These are phyloP conservation scores for Neolamprologus ventralis DNA, from an alignment of 2,113 vertebrate genomes.

Conservation along the genomic window DNA sequence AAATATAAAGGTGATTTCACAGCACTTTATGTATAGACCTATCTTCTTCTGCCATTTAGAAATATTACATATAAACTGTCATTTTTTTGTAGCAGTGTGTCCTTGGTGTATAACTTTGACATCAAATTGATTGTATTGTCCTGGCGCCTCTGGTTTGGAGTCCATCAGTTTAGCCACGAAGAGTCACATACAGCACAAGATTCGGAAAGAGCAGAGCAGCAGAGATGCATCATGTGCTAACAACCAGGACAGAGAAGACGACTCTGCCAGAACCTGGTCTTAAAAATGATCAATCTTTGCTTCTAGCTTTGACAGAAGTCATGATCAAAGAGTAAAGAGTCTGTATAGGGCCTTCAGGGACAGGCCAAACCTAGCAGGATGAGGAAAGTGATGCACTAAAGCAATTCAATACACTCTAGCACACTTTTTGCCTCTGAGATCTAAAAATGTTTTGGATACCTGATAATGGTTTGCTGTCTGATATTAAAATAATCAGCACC, in stretches of 20 bases:
- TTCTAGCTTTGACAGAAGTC: conserved; percentile 8
- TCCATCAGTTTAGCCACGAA: background rate
- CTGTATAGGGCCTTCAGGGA: background rate
- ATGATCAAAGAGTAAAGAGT: conserved; percentile 5
- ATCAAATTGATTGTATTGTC: background rate
- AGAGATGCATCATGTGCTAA: conserved; percentile 31
- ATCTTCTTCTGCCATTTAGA: background rate
- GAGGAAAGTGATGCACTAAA: background rate
- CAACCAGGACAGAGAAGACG: conserved; percentile 2
- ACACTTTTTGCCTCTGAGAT: background rate
- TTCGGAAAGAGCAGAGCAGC: background rate
- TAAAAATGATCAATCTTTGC: conserved; percentile 23
- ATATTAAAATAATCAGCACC: background rate
- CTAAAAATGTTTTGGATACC: background rate
- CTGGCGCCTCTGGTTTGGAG: background rate
- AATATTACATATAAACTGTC: background rate
- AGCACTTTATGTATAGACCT: background rate
- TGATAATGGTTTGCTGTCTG: background rate
- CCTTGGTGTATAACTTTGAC: background rate
- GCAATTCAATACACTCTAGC: background rate
- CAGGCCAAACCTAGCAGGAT: background rate
- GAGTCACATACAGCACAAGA: background rate
- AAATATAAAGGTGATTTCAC: background rate
- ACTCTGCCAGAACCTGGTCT: background rate
- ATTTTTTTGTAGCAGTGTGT: background rate